Evolutionary conservation across 2,113 vertebrate genomes (phyloP).

Genomic region (Eurypyga helias): DNA sequence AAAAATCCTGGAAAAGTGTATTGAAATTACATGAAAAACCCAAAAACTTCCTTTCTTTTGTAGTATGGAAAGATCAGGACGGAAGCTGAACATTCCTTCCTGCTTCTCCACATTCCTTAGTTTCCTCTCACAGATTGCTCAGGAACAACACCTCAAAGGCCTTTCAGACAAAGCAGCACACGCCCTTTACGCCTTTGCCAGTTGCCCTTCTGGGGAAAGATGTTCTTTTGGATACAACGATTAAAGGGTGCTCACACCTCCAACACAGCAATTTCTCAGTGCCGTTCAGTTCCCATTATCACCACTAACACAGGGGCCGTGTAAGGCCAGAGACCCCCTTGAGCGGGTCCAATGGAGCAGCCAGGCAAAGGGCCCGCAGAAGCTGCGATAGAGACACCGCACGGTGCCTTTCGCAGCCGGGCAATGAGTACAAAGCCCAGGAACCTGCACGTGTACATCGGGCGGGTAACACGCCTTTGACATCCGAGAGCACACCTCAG

Average conservation of each 20-base stretch:
- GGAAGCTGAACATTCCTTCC: neutral
- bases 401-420: neutral
- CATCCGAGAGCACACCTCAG: neutral
- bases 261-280: neutral
- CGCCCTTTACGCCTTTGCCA: neutral
- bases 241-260: neutral
- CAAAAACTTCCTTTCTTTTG: neutral
- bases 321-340: no score
- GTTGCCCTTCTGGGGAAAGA: neutral
- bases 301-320: no score
- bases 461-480: neutral
- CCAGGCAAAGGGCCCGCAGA: no score
- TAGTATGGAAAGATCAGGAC: neutral
- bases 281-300: neutral
- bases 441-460: neutral
- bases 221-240: neutral
- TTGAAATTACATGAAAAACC: constrained; percentile 47
- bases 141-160: neutral
- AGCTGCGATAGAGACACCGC: no score
- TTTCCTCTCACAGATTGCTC: neutral
- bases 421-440: neutral
- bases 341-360: no score
- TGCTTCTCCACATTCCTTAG: neutral
- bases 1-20: constrained; percentile 68
- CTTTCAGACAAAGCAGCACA: neutral